Evolutionary conservation across 2,888 invertebrate species (phyloP).

Genomic region (Euphydryas editha): DNA sequence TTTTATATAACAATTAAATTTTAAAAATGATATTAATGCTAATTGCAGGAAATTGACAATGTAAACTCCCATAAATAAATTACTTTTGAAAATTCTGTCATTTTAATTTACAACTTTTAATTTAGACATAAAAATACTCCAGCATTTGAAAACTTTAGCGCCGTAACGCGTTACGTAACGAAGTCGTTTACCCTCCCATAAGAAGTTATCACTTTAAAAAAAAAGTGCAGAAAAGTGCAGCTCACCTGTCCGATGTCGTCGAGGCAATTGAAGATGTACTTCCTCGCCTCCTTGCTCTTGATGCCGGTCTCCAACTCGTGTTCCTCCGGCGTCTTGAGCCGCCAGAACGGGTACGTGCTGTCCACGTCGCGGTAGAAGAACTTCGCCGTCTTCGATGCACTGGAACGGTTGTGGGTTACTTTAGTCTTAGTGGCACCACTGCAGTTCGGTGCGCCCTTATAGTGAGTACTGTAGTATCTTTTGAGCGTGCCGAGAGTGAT

Average conservation of each 20-base stretch:
- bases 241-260: conserved; percentile 96
- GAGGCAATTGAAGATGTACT: conserved; percentile 99
- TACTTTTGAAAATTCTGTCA: too few species aligned
- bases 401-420: too few species aligned
- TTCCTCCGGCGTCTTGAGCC: conserved; percentile 97
- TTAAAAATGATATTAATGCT: background rate
- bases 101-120: too few species aligned
- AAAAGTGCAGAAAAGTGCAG: background rate
- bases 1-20: background rate
- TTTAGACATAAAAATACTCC: too few species aligned
- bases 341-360: conserved; percentile 94
- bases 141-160: too few species aligned
- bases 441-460: too few species aligned
- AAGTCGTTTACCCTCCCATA: background rate
- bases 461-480: too few species aligned
- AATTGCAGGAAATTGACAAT: background rate
- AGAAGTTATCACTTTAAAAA: too few species aligned
- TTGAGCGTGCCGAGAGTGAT: too few species aligned
- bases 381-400: conserved; percentile 98
- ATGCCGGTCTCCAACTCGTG: conserved; percentile 98
- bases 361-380: conserved; percentile 99
- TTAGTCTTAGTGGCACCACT: too few species aligned
- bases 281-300: conserved; percentile 99
- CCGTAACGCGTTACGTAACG: background rate
- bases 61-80: background rate